phyloP scores from a whole-genome alignment of 2,888 invertebrate species.

The Scrobipalpa atriplicella region DNA sequence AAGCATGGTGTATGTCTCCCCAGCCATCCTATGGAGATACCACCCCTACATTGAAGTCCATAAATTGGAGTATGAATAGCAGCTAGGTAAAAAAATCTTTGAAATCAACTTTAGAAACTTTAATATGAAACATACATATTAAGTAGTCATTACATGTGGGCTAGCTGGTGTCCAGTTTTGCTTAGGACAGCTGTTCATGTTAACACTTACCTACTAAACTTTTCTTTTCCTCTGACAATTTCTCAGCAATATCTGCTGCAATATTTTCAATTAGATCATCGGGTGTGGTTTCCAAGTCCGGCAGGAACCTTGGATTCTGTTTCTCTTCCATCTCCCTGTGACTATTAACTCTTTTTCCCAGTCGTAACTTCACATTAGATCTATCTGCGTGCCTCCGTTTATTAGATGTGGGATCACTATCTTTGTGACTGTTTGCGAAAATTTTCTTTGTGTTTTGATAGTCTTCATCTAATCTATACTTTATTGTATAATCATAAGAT shows the following conservation, averaged over 20 bases:
- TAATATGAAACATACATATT: no score
- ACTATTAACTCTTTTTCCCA: conserved; percentile 76
- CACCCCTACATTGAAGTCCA: no score
- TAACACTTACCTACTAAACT: conserved; percentile 85
- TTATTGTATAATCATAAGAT: conserved; percentile 88
- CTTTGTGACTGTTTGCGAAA: conserved; percentile 56
- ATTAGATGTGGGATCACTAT: conserved; percentile 60
- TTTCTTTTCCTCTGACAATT: conserved; percentile 88
- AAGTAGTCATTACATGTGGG: no score
- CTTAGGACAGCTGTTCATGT: no score
- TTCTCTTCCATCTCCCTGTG: conserved; percentile 73
- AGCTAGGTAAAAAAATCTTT: no score
- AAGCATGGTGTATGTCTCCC: no score
- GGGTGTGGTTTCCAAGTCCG: conserved; percentile 79
- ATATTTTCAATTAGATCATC: conserved; percentile 83
- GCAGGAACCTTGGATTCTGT: conserved; percentile 81
- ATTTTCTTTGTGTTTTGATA: conserved; percentile 63
- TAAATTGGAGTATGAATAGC: no score
- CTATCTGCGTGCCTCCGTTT: conserved; percentile 84
- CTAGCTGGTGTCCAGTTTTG: no score
- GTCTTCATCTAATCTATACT: conserved; percentile 83
- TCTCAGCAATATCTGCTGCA: conserved; percentile 87
- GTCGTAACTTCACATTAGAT: conserved; percentile 81
- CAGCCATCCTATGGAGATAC: no score
- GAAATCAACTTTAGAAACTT: no score